Evolutionary conservation across 2,888 invertebrate genomes (phyloP).

Genomic region (Cyaniris semiargus): DNA sequence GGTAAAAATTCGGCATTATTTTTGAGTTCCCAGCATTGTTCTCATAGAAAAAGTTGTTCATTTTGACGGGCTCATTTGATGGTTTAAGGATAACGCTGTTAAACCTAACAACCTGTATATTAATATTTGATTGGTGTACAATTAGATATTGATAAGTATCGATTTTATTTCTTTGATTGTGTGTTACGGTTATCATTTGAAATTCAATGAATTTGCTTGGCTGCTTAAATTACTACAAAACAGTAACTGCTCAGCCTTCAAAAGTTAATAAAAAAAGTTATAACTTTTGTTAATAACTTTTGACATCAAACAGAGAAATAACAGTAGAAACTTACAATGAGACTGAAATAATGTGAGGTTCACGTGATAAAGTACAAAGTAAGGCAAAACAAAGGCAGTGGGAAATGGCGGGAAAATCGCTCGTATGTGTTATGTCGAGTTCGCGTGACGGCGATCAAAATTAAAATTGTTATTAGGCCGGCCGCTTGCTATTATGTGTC

Average conservation of each 20-base stretch:
- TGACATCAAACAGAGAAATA: not conserved
- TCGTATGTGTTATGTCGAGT: not conserved
- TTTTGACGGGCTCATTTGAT: too few species aligned
- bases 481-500: slow-evolving; percentile 4
- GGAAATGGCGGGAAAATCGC: slow-evolving; percentile 1
- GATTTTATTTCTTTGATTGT: slow-evolving; percentile 1
- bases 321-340: not conserved
- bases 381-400: not conserved
- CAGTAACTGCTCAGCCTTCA: too few species aligned
- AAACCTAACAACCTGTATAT: too few species aligned
- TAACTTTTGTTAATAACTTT: not conserved
- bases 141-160: not conserved
- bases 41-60: too few species aligned
- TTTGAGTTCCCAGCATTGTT: too few species aligned
- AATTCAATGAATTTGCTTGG: not conserved
- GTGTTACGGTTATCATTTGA: not conserved
- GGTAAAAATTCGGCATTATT: too few species aligned
- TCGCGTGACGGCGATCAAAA: not conserved
- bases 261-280: not conserved
- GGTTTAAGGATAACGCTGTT: too few species aligned
- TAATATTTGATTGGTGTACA: not conserved
- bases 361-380: not conserved
- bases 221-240: not conserved
- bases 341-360: not conserved
- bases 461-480: not conserved